Conservation (phyloP, 1,140 invertebrate species). For the Zaprionus tsacasi region DNA sequence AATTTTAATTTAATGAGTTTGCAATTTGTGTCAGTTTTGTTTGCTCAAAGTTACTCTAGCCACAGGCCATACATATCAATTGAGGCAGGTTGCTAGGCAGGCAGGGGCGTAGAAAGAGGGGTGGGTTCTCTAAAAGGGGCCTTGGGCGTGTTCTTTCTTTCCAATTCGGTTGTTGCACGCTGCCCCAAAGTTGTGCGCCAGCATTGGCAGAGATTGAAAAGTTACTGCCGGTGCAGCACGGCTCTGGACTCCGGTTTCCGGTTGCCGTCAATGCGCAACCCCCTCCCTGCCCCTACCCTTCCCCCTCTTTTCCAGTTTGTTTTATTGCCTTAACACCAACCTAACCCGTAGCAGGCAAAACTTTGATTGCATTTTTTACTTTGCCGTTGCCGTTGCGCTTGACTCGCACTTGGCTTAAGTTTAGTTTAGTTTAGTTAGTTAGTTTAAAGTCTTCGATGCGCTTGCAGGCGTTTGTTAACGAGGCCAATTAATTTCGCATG, state of each 20-base stretch:
- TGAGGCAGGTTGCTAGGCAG: slow-evolving; percentile 9
- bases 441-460: slow-evolving; percentile 68
- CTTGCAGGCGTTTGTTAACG: slow-evolving; percentile 65
- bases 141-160: slow-evolving; percentile 16
- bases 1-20: slow-evolving; percentile 83
- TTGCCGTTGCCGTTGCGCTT: slow-evolving; percentile 42
- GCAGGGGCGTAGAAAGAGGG: background rate
- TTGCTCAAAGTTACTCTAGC: slow-evolving; percentile 60
- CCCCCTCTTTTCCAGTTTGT: slow-evolving; percentile 46
- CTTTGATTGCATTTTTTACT: slow-evolving; percentile 77
- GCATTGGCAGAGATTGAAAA: slow-evolving; percentile 73
- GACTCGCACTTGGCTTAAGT: slow-evolving; percentile 46
- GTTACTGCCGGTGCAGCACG: slow-evolving; percentile 49
- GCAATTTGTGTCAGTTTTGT: slow-evolving; percentile 78
- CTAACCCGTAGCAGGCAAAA: slow-evolving; percentile 27
- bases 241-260: background rate
- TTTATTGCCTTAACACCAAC: slow-evolving; percentile 78
- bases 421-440: slow-evolving; percentile 66
- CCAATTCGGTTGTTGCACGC: slow-evolving; percentile 34
- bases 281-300: background rate
- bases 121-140: background rate
- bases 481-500: slow-evolving; percentile 71
- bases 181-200: slow-evolving; percentile 54
- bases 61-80: slow-evolving; percentile 74
- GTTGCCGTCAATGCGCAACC: background rate